These are phyloP conservation scores for Tethea ocularis DNA, from an alignment of 2,888 invertebrate species.

Conservation along the genomic window DNA sequence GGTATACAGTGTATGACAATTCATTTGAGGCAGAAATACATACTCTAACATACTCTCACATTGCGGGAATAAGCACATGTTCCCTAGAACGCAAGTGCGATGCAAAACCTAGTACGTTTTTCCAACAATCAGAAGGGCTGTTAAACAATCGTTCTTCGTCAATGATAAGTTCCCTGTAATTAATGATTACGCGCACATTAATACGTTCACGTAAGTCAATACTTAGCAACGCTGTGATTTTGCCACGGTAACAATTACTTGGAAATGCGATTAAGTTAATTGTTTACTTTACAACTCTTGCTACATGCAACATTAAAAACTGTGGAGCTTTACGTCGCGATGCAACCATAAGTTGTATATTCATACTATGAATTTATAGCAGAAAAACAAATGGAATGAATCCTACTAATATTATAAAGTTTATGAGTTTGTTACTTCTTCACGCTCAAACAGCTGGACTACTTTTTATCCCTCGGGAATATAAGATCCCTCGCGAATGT, in stretches of 20 bases:
- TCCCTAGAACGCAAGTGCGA: not conserved
- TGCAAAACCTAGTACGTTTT: not conserved
- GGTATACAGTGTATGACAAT: no score
- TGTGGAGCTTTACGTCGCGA: not conserved
- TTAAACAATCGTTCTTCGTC: not conserved
- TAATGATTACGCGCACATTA: slow-evolving; percentile 37
- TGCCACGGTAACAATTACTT: slow-evolving; percentile 51
- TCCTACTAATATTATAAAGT: no score
- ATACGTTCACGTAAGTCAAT: slow-evolving; percentile 40
- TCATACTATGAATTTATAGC: no score
- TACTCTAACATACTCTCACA: no score
- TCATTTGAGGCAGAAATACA: no score
- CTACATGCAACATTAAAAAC: slow-evolving; percentile 22
- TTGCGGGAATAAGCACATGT: not conserved
- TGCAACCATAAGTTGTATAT: not conserved
- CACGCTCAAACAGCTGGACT: no score
- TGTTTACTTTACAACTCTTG: slow-evolving; percentile 33
- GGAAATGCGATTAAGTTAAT: slow-evolving; percentile 46
- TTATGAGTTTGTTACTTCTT: no score
- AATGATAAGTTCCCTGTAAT: slow-evolving; percentile 28
- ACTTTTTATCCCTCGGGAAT: no score
- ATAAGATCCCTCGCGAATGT: no score
- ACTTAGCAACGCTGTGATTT: slow-evolving; percentile 46
- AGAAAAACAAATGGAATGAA: no score
- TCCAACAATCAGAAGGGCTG: not conserved